Conservation (phyloP, 2,797 vertebrate genomes). For the Microcaecilia unicolor region DNA sequence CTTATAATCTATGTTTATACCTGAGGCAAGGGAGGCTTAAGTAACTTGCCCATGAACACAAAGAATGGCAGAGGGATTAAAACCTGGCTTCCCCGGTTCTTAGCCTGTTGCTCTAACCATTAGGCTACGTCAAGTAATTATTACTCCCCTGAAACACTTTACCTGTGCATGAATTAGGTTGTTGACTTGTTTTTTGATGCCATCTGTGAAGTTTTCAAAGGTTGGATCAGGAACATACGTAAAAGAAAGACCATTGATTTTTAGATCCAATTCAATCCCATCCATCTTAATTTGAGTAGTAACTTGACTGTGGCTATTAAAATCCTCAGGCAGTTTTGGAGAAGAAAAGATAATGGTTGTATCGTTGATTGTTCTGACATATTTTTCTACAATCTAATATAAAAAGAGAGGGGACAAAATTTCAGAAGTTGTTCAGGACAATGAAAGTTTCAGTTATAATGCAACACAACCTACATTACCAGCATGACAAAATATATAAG, state of each 20-base stretch:
- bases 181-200: slow-evolving; percentile 72
- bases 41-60: no score
- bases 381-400: slow-evolving; percentile 36
- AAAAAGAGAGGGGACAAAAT: no score
- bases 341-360: slow-evolving; percentile 74
- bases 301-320: slow-evolving; percentile 55
- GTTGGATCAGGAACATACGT: slow-evolving; percentile 74
- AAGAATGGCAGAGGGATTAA: no score
- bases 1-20: no score
- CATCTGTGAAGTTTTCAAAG: slow-evolving; percentile 72
- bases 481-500: no score
- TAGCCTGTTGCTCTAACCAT: no score
- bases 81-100: no score
- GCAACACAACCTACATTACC: no score
- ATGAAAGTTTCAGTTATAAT: no score
- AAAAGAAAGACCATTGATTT: slow-evolving; percentile 55
- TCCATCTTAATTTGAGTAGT: slow-evolving; percentile 71
- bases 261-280: slow-evolving; percentile 57
- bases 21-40: no score
- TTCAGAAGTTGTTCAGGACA: slow-evolving; percentile 13
- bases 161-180: slow-evolving; percentile 66
- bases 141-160: slow-evolving; percentile 12
- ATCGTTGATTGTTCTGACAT: slow-evolving; percentile 59
- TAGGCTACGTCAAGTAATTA: no score
- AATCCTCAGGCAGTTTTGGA: slow-evolving; percentile 53